A percentile compares a stretch with the other conserved stretches of the same genome.
phyloP scores from a whole-genome alignment of 2,113 vertebrate species.

The Urocitellus parryii region DNA sequence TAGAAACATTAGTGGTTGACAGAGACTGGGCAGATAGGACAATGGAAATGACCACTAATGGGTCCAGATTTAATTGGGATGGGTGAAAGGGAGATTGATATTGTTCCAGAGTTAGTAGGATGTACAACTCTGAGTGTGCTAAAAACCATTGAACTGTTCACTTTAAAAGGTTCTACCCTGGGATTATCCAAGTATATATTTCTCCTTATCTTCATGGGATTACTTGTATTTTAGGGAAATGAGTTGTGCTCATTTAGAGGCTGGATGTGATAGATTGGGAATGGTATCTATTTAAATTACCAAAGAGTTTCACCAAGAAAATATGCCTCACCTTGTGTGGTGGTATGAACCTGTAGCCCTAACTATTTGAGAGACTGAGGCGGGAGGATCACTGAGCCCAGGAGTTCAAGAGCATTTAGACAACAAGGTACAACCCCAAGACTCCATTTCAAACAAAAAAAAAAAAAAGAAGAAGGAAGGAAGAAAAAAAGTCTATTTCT shows the following conservation, averaged over 20 bases:
- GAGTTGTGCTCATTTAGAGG: slow-evolving; percentile 18
- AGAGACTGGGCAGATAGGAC: not conserved
- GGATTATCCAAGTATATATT: not conserved
- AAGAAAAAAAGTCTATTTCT: not conserved
- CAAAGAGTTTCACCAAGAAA: not conserved
- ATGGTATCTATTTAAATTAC: not conserved
- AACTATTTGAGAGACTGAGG: not conserved
- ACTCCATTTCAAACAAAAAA: not conserved
- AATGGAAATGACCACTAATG: not conserved
- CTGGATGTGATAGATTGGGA: not conserved
- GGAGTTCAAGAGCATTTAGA: not conserved
- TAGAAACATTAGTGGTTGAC: not conserved
- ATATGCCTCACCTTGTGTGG: not conserved
- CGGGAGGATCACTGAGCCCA: not conserved
- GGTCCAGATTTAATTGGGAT: slow-evolving; percentile 3
- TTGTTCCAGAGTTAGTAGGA: slow-evolving; percentile 8
- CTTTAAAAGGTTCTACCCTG: not conserved
- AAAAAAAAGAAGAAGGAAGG: not conserved
- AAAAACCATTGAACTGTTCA: not conserved
- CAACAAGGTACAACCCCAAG: not conserved
- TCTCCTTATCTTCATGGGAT: not conserved
- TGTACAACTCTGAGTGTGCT: not conserved
- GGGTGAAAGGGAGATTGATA: not conserved
- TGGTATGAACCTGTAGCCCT: not conserved
- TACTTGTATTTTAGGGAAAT: not conserved